Percentiles rank a stretch among this genome's conserved stretches.
Evolutionary conservation across 2,797 vertebrate species (phyloP).

Genomic region (Margarornis squamiger): DNA sequence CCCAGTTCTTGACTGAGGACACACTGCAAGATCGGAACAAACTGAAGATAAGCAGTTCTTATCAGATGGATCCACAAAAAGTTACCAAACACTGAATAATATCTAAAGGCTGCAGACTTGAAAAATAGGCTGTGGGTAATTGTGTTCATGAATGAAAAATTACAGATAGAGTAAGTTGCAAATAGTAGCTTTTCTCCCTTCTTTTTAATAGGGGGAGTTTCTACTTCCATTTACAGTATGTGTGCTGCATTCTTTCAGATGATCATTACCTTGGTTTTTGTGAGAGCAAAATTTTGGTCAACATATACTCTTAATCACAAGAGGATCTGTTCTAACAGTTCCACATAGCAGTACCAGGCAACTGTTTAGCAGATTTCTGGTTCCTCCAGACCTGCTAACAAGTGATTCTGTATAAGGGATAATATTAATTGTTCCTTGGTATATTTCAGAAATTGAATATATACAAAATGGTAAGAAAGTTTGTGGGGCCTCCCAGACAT

Average conservation of each 20-base stretch:
- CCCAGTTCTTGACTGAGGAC: background rate
- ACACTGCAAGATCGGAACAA: background rate
- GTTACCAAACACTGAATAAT: background rate
- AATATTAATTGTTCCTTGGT: background rate
- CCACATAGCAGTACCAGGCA: background rate
- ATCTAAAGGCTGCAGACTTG: background rate
- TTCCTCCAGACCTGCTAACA: background rate
- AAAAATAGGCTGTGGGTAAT: background rate
- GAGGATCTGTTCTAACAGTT: background rate
- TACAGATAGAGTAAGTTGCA: background rate
- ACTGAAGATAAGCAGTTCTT: background rate
- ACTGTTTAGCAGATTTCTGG: background rate
- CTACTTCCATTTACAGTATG: background rate
- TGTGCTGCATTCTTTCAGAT: background rate
- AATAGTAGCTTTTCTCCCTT: background rate
- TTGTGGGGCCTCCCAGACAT: background rate
- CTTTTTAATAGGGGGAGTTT: background rate
- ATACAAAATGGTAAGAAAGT: background rate
- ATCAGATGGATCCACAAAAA: background rate
- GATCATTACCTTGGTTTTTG: background rate
- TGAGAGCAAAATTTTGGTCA: background rate
- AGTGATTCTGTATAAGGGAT: background rate
- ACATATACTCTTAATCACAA: background rate
- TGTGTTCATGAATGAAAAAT: background rate
- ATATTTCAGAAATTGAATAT: background rate